Evolutionary conservation across 2,888 invertebrate genomes (phyloP).

Genomic region (Sinodicranocentrus sp.): DNA sequence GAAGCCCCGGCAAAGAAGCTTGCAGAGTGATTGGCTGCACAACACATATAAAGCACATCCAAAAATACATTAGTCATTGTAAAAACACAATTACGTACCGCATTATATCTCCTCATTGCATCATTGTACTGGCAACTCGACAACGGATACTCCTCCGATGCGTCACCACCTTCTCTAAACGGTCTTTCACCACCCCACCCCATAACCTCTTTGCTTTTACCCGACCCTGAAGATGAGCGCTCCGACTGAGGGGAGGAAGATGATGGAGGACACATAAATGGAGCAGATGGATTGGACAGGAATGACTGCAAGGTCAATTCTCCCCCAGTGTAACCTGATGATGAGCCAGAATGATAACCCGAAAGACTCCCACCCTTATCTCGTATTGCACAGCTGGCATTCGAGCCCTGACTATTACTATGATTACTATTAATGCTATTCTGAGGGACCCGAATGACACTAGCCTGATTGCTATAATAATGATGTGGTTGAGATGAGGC

Average conservation of each 20-base stretch:
- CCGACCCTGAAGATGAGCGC: slow-evolving; percentile 53
- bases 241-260: slow-evolving; percentile 33
- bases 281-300: slow-evolving; percentile 55
- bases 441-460: slow-evolving; percentile 38
- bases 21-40: slow-evolving; percentile 90
- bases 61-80: slow-evolving; percentile 74
- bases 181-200: slow-evolving; percentile 33
- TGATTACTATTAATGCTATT: slow-evolving; percentile 26
- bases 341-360: slow-evolving; percentile 10
- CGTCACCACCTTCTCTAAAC: slow-evolving; percentile 31
- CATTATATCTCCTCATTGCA: slow-evolving; percentile 74
- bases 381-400: slow-evolving; percentile 34
- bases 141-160: slow-evolving; percentile 48
- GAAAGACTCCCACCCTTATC: slow-evolving; percentile 8
- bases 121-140: slow-evolving; percentile 71
- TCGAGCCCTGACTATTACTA: slow-evolving; percentile 40
- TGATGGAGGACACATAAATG: slow-evolving; percentile 50
- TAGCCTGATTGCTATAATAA: slow-evolving; percentile 48
- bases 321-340: slow-evolving; percentile 20
- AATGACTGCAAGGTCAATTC: slow-evolving; percentile 54
- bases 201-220: slow-evolving; percentile 47
- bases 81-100: slow-evolving; percentile 76
- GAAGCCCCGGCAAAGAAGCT: slow-evolving; percentile 90
- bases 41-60: slow-evolving; percentile 77
- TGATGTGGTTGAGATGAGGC: background rate